A percentile compares a stretch with the other conserved stretches of the same genome.
Conservation (phyloP, 2,113 vertebrate genomes). For the Taxidea taxus region DNA sequence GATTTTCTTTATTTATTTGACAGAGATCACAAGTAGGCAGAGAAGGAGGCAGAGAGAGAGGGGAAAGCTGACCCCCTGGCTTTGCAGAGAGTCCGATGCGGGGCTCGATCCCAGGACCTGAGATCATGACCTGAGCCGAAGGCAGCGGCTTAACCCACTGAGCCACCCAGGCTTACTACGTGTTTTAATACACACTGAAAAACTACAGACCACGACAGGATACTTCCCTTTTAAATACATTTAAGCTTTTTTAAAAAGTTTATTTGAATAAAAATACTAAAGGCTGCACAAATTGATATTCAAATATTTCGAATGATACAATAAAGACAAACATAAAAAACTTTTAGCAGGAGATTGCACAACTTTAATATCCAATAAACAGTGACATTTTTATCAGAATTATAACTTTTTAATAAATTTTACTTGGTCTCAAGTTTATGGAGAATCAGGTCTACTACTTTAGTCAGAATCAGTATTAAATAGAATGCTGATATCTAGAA, state of each 20-base stretch:
- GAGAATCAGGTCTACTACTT: neutral
- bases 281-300: neutral
- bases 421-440: neutral
- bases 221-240: neutral
- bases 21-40: no score
- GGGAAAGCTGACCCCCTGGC: no score
- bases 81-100: no score
- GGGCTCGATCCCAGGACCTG: no score
- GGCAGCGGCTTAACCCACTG: no score
- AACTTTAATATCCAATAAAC: neutral
- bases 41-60: no score
- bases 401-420: neutral
- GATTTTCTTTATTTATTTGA: no score
- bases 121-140: no score
- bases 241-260: neutral
- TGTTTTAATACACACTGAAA: neutral
- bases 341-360: neutral
- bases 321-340: neutral
- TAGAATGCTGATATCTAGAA: neutral
- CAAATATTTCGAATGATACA: neutral
- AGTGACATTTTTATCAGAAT: neutral
- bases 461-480: neutral
- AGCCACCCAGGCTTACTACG: no score
- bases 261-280: slow-evolving; percentile 16
- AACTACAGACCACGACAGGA: neutral